phyloP scores from a whole-genome alignment of 2,888 invertebrate genomes.

The Yponomeuta malinellus region DNA sequence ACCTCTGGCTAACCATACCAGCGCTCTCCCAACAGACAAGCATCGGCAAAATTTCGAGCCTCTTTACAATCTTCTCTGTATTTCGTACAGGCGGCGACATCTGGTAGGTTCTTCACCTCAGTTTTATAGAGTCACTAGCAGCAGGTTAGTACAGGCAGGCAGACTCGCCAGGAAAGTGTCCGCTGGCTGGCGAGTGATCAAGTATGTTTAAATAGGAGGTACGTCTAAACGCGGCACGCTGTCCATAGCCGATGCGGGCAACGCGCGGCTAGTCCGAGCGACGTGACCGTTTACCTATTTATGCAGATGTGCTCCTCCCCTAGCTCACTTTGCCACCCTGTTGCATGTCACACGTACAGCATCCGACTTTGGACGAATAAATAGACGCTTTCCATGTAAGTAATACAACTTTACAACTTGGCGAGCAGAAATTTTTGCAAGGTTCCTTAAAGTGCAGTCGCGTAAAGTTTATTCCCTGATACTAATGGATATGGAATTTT shows the following conservation, averaged over 20 bases:
- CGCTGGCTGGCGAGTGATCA: too few species aligned
- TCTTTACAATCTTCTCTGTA: too few species aligned
- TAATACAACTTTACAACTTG: not conserved
- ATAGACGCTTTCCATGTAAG: not conserved
- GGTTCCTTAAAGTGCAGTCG: not conserved
- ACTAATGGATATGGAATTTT: too few species aligned
- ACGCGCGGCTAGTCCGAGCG: constrained; percentile 47
- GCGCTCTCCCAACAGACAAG: too few species aligned
- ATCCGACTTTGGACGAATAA: not conserved
- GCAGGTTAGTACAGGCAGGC: too few species aligned
- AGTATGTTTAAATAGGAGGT: not conserved
- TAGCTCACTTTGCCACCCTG: constrained; percentile 5
- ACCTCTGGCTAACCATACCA: too few species aligned
- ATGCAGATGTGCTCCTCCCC: constrained; percentile 51
- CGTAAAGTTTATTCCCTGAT: not conserved
- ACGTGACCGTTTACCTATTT: constrained; percentile 69
- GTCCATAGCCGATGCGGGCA: constrained; percentile 51
- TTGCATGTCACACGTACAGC: constrained; percentile 6
- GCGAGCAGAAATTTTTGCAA: not conserved
- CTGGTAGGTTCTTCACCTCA: too few species aligned
- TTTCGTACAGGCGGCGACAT: too few species aligned
- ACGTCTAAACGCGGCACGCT: not conserved
- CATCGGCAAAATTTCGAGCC: too few species aligned
- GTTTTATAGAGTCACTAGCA: too few species aligned
- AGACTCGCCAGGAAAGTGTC: too few species aligned